phyloP scores from a whole-genome alignment of 2,113 vertebrate genomes.

The Corapipo altera region DNA sequence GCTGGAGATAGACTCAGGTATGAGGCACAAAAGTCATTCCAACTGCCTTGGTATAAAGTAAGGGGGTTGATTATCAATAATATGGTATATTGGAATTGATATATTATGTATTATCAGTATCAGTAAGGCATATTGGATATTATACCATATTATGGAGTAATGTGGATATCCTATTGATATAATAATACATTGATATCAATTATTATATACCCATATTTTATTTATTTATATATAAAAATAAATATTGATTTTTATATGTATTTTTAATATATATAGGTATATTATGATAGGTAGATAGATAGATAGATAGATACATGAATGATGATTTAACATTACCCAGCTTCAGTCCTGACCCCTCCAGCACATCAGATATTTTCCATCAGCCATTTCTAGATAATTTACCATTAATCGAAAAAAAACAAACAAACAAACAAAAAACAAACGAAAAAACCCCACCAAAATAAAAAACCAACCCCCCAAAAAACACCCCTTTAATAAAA shows the following conservation, averaged over 20 bases:
- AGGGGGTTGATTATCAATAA: background rate
- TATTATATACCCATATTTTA: background rate
- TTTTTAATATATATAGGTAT: background rate
- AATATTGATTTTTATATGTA: background rate
- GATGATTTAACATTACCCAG: background rate
- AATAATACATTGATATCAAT: background rate
- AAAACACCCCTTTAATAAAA: background rate
- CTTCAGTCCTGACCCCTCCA: background rate
- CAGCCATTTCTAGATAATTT: background rate
- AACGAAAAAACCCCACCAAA: background rate
- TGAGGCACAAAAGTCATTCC: rapidly evolving
- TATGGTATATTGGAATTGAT: background rate
- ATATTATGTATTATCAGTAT: rapidly evolving
- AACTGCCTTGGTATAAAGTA: background rate
- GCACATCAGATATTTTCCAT: background rate
- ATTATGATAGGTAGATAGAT: too few species aligned
- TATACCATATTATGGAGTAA: background rate
- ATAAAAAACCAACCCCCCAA: background rate
- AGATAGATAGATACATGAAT: background rate
- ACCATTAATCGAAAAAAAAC: background rate
- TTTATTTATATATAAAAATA: background rate
- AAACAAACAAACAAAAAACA: too few species aligned
- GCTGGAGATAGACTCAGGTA: background rate
- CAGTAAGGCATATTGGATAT: background rate
- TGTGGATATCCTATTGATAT: background rate